Base-by-base conservation (phyloP, 2,797 vertebrate species). In the Apogon talboti region DNA sequence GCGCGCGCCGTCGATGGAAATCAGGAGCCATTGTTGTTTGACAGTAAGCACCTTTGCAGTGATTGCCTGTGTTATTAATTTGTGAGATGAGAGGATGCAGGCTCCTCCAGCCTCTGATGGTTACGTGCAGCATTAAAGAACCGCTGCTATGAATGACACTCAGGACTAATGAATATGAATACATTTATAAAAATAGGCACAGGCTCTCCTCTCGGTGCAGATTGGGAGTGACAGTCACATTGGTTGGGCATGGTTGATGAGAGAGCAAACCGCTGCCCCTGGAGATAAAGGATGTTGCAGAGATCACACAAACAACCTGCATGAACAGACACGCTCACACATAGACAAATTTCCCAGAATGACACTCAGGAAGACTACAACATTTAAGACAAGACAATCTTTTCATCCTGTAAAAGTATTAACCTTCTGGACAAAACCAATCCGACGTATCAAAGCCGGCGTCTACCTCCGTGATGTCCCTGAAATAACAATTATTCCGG, bases 161-260 rank as follows among this genome's bases (percentile, higher is more conserved):
- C 85, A 67, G 79, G 87, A 74, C 85, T 92, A 92, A 93, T 92
- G 88, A 93, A 93, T 91, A 90, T 92, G 89, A 90, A 93, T 90
- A 87, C 86, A 89, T 92, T 89, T 88, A 89, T 90, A 92, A 91
- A 92, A 92, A 92, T 91, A 90, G 91, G 76, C 87, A 74, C 66
- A 57, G 74, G 81, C 83, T 79, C 85, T 79, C 81, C 85, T 91
- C 83, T 83, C 81, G 51, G 78, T 53, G 66, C 76, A 87, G 86
- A 92, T 90, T 82, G 84, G 87, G 87, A 93, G 84, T 90, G 92
- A 92, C 90, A 92, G 90, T 78, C 87, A 85, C 87, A 91, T 87
- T 80, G 87, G 83, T 75, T 78, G 81, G 87, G 78, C 77, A 79
- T 75, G 87, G 82, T 77, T 90, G 90, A 94, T 83, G 90, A 85